Base-by-base conservation (phyloP, 2,888 invertebrate genomes). In the Microctonus hyperodae region DNA sequence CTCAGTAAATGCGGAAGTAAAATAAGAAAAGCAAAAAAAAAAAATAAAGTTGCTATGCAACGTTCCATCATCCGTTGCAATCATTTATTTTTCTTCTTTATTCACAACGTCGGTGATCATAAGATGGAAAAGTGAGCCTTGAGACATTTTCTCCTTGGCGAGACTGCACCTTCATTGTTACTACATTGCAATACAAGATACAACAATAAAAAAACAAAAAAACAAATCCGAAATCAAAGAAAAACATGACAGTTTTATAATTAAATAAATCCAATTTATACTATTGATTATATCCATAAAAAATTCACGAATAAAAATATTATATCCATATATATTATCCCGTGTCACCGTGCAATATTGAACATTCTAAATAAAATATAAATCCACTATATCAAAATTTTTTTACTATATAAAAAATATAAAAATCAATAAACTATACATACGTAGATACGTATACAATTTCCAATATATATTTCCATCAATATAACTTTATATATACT, bases 31-130 rank as follows among this genome's bases (percentile, higher is more conserved):
- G 13, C 25, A 33, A 44, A 59, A 16, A 23, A 48, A 33, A 59
- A 22, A 20, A 16, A 33, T 16, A 55, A 16, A 20, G 33, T 22
- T 22, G 20, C 22, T 16, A 31, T 16, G 16, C 33, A 31, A 22
- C 11, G 22, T 35, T 56, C 44, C 59, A 59, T 44, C 37, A 59
- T 59, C 31, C 59, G 44, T 59, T 20, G 44, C 20, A 44, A 44
- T 48, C 25, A 28, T 55, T 44, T 16, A 59, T 40, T n/a, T n/a
- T n/a, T 48, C 48, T 25, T 48, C 44, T 44, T 59, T 59, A 25
- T 59, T 48, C 40, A 44, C 44, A 10, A 48, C n/a, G 31, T 33
- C 44, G 13, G 28, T 59, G 37, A 37, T 59, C 59, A 59, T 48
- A 48, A 28, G 37, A 10, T 59, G 22, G 16, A 59, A 20, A n/a